phyloP scores from a whole-genome alignment of 2,797 vertebrate species.

The Mareca penelope region DNA sequence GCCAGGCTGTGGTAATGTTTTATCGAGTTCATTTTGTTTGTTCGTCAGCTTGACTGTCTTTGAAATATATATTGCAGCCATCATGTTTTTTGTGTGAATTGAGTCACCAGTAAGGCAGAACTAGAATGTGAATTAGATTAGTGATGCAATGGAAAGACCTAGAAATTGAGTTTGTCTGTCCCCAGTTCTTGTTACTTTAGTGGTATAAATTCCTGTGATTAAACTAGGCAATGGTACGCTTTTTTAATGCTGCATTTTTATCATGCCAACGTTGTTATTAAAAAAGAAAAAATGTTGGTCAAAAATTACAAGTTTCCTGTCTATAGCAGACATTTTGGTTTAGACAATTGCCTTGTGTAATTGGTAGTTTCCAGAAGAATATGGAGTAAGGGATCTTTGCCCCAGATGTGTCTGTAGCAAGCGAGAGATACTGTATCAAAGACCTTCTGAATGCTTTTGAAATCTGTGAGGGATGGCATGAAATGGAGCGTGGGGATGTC shows the following conservation, averaged over 20 bases:
- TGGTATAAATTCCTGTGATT: not conserved
- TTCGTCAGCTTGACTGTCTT: not conserved
- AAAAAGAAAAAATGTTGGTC: not conserved
- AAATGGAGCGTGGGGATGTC: not conserved
- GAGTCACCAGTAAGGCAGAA: not conserved
- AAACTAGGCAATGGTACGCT: not conserved
- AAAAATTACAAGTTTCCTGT: not conserved
- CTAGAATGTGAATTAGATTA: not conserved
- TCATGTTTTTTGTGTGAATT: not conserved
- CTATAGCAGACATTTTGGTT: not conserved
- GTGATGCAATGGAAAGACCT: not conserved
- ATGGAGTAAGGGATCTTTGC: not conserved
- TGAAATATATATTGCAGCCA: not conserved
- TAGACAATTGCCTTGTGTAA: not conserved
- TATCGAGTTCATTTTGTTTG: not conserved
- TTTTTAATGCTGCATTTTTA: not conserved
- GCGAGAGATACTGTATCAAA: not conserved
- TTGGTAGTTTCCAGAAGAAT: not conserved
- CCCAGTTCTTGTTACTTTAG: not conserved
- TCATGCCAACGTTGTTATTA: not conserved
- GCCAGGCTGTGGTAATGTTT: not conserved
- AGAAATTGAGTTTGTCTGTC: not conserved
- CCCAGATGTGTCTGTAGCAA: not conserved
- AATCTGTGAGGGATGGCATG: not conserved
- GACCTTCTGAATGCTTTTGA: not conserved